Base-by-base conservation (phyloP, 2,797 vertebrate species). In the Crenuchus spilurus region DNA sequence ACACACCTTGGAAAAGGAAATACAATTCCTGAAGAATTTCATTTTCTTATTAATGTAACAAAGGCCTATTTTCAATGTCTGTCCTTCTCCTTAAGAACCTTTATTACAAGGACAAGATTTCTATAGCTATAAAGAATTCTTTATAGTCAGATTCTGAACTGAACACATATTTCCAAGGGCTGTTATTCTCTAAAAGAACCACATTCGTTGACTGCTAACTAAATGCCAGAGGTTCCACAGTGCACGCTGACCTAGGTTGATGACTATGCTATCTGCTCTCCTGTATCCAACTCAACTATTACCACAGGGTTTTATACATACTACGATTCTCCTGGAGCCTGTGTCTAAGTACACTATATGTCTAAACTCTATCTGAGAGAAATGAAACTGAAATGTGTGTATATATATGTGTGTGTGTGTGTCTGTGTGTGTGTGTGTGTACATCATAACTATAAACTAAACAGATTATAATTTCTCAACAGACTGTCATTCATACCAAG, bases 401-500 rank as follows among this genome's bases (percentile, higher is more conserved):
- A n/a, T n/a, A n/a, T n/a, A n/a, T n/a, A n/a, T n/a, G n/a, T n/a
- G n/a, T n/a, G n/a, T n/a, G n/a, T n/a, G n/a, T n/a, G n/a, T n/a
- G n/a, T n/a, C n/a, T n/a, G n/a, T n/a, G n/a, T n/a, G n/a, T n/a
- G n/a, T n/a, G n/a, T n/a, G n/a, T n/a, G n/a, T n/a, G 30, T 18
- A 18, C 6, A 57, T 39, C 24, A 22, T 2, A 14, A 2, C 57
- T 13, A 60, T 35, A 24, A 26, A 16, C 16, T 41, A 6, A 7
- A 42, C 42, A 11, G 16, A 60, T 9, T 11, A 16, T 7, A 9
- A 46, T 16, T 11, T 26, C 20, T 35, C 49, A 44, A 28, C 11
- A 52, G 16, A 63, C 14, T 30, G 35, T 24, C 20, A 26, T 70
- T 74, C 92, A 95, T 89, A 99, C 97, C 95, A 97, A 70, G 95